Base-by-base conservation (phyloP, 1,140 invertebrate genomes). In the Atta texana region DNA sequence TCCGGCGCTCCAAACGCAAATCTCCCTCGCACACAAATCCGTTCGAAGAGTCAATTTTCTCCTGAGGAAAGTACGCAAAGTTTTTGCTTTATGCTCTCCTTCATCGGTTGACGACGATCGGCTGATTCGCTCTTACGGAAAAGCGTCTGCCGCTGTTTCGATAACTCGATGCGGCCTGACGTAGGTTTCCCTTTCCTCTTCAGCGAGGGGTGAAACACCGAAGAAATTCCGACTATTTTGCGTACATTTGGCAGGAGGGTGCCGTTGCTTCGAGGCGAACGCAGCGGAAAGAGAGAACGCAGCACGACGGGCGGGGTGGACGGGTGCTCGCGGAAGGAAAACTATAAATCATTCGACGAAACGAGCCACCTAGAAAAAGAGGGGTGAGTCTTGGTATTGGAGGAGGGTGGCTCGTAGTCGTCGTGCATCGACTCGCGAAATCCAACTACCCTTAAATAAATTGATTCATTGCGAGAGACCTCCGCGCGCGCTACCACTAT, bases 391-490 rank as follows among this genome's bases (percentile, higher is more conserved):
- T 75, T 63, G 44, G 80, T 84, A 84, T 84, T 75, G 80, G 87
- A 89, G 28, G 24, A 87, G 87, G 87, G 89, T 90, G 86, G 81
- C 66, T 86, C 88, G 90, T 89, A 90, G 92, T 92, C 91, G 92
- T 93, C 92, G 94, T 94, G 94, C 94, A 95, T 95, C 94, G 93
- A 95, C 92, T 95, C 94, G 94, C 94, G 93, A 95, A 95, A 94
- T 95, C 92, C 94, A 94, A 94, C 94, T 95, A 94, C 94, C 94
- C 94, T 95, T 95, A 95, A 94, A 95, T 95, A 95, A 95, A 92
- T 94, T 95, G 94, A 94, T 95, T 95, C 94, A 95, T 94, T 94
- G 92, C 93, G 88, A 85, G 85, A 92, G 90, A 90, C 90, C 92
- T 92, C 89, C 90, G 49, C 21, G 66, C 39, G 66, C 66, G 66